phyloP scores from a whole-genome alignment of 2,888 invertebrate species.

The Tortricodes alternella region DNA sequence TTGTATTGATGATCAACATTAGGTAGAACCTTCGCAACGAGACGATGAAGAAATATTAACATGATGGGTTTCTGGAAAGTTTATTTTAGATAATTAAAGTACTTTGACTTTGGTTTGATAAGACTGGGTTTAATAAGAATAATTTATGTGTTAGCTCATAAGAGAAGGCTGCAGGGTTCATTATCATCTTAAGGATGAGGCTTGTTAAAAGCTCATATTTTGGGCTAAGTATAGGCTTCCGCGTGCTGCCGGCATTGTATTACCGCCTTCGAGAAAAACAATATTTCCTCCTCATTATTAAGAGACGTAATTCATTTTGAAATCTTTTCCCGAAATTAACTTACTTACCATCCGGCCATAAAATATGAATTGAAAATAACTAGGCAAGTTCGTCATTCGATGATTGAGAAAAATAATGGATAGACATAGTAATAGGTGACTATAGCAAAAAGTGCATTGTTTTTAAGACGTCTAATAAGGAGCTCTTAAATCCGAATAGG shows the following conservation, averaged over 20 bases:
- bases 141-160: neutral
- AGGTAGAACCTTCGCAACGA: neutral
- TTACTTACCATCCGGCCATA: constrained; percentile 16
- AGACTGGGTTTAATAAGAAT: neutral
- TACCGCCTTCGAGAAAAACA: constrained; percentile 37
- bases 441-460: neutral
- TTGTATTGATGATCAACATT: neutral
- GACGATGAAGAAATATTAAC: neutral
- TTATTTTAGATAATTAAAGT: constrained; percentile 15
- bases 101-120: neutral
- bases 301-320: constrained; percentile 23
- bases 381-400: neutral
- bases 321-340: constrained; percentile 24
- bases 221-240: constrained; percentile 59
- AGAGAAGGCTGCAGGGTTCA: constrained; percentile 38
- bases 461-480: neutral
- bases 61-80: neutral
- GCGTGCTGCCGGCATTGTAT: constrained; percentile 37
- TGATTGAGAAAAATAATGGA: neutral
- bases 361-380: neutral
- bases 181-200: constrained; percentile 40
- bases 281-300: constrained; percentile 34
- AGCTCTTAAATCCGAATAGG: constrained; percentile 5
- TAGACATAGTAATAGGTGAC: neutral
- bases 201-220: constrained; percentile 68